Conservation (phyloP, 2,113 vertebrate genomes). For the Microcebus jonahi region DNA sequence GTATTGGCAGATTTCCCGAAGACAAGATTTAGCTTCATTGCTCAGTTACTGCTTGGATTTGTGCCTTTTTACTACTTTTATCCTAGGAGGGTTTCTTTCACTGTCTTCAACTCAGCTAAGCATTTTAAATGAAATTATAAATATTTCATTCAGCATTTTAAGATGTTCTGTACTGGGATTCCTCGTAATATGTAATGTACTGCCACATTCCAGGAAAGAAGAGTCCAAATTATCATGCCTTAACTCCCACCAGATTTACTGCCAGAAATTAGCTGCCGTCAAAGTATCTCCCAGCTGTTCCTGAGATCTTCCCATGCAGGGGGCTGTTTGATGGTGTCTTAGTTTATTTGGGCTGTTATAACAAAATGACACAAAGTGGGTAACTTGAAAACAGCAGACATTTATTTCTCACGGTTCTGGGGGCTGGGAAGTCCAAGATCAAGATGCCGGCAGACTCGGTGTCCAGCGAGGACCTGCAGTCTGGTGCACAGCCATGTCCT, state of each 20-base stretch:
- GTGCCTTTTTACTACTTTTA: not conserved
- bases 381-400: not conserved
- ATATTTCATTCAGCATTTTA: not conserved
- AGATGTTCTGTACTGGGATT: not conserved
- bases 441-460: not conserved
- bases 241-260: not conserved
- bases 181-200: not conserved
- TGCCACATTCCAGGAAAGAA: not conserved
- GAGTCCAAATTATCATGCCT: not conserved
- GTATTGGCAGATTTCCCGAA: not conserved
- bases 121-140: constrained; percentile 33
- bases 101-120: not conserved
- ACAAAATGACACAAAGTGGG: not conserved
- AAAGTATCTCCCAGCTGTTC: not conserved
- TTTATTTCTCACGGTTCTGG: not conserved
- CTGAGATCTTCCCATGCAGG: not conserved
- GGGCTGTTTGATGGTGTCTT: not conserved
- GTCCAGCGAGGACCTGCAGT: not conserved
- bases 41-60: not conserved
- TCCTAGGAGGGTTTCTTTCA: not conserved
- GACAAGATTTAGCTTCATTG: not conserved
- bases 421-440: not conserved
- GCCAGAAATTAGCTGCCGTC: not conserved
- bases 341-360: not conserved
- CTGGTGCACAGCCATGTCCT: not conserved